phyloP scores from a whole-genome alignment of 2,113 vertebrate species.

The Tetrao urogallus region DNA sequence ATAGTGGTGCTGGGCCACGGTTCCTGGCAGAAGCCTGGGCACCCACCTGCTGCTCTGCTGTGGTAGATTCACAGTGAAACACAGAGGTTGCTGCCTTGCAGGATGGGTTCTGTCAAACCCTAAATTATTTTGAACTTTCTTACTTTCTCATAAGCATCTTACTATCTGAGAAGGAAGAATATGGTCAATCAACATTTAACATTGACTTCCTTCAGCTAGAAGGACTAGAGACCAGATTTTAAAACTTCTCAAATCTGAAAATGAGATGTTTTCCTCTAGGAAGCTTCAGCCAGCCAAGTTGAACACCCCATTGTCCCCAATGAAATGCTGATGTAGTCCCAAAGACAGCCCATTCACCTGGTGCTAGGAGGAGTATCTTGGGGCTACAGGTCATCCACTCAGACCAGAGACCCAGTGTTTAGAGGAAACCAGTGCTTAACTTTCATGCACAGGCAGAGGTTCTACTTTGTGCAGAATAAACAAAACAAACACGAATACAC shows the following conservation, averaged over 20 bases:
- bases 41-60: not conserved
- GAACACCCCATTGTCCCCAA: constrained; percentile 74
- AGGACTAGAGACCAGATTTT: not conserved
- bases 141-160: not conserved
- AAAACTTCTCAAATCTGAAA: not conserved
- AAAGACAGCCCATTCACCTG: constrained; percentile 70
- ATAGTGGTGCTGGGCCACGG: not conserved
- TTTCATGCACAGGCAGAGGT: not conserved
- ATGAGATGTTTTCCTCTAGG: constrained; percentile 44
- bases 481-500: too few species aligned
- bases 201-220: not conserved
- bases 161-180: not conserved
- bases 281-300: constrained; percentile 81
- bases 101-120: not conserved
- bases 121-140: not conserved
- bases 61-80: constrained; percentile 76
- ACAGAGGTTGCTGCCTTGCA: constrained; percentile 77
- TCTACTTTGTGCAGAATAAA: not conserved
- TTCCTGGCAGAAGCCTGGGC: not conserved
- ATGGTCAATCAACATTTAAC: not conserved
- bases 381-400: not conserved
- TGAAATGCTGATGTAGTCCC: constrained; percentile 72
- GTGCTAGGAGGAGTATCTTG: constrained; percentile 1
- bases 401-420: not conserved
- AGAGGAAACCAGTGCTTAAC: not conserved